Base-by-base conservation (phyloP, 1,140 invertebrate genomes). In the Lasaia peninsularis region DNA sequence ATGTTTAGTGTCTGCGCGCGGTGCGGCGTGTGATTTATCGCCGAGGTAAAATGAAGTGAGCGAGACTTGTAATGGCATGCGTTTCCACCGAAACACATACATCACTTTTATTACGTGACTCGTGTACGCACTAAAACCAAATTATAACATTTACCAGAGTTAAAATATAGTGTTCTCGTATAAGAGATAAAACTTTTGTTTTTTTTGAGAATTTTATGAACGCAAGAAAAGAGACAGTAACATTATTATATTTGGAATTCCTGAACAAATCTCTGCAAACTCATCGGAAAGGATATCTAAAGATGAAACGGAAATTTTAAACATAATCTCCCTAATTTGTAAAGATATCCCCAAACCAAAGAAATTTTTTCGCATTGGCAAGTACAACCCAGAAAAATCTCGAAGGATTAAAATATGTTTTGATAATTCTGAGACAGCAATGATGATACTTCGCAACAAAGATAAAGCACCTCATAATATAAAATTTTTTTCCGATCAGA, bases 91-190 rank as follows among this genome's bases (percentile, higher is more conserved):
- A 56, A 61, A 44, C 54, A 50, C 31, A 56, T 65, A 62, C 58
- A 62, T 59, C 48, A 57, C 60, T 59, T 65, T 64, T 62, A 64
- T 62, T 57, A 56, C 63, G 52, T 58, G 53, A 65, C 64, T 62
- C 63, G 62, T 69, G 56, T 65, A 55, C 16, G 16, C 11, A 20
- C 40, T 18, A 5, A 11, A 44, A 44, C 24, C 4, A 28, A 28
- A 28, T 28, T 7, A 28, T 7, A 28, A 7, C 5, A 28, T 28
- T 28, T 28, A 6, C 24, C 8, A 0, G 24, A 28, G 8, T 28
- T 28, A 28, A 28, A n/a, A n/a, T n/a, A n/a, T n/a, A n/a, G n/a
- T n/a, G n/a, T n/a, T n/a, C n/a, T n/a, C n/a, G n/a, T n/a, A n/a
- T n/a, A n/a, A n/a, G n/a, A n/a, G n/a, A 28, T 28, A 28, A 28